A percentile compares a stretch with the other conserved stretches of the same genome.
Evolutionary conservation across 2,113 vertebrate species (phyloP).

Genomic region (Bothrops jararaca): DNA sequence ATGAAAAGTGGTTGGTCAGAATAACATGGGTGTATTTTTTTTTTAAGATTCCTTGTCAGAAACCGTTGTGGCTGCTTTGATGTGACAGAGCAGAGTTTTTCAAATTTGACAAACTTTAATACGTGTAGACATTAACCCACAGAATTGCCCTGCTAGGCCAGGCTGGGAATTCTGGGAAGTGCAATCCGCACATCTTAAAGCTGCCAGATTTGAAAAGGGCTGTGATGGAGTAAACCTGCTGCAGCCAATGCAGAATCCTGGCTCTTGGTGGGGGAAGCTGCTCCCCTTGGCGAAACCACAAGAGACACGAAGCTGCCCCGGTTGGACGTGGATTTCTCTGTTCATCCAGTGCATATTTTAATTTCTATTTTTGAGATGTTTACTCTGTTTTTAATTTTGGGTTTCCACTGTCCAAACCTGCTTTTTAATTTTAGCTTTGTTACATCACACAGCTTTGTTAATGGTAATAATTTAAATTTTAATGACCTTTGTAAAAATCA

Average conservation of each 20-base stretch:
- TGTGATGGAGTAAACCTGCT: neutral
- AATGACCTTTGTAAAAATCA: slow-evolving; percentile 6
- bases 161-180: neutral
- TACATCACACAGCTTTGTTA: neutral
- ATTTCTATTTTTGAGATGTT: slow-evolving; percentile 9
- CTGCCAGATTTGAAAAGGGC: neutral
- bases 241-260: neutral
- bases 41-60: neutral
- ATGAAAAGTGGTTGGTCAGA: neutral
- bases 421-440: neutral
- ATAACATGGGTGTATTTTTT: neutral
- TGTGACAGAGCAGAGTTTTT: neutral
- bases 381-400: slow-evolving; percentile 16
- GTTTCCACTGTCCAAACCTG: neutral
- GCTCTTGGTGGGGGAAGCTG: neutral
- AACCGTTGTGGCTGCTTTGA: neutral
- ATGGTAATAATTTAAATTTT: neutral
- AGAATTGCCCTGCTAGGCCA: neutral
- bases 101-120: neutral
- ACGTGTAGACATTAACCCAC: neutral
- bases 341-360: neutral
- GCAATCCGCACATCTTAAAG: neutral
- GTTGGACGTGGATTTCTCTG: neutral
- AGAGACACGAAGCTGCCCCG: neutral
- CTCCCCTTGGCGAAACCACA: neutral